Conservation (phyloP, 2,888 invertebrate genomes). For the Vanessa cardui region DNA sequence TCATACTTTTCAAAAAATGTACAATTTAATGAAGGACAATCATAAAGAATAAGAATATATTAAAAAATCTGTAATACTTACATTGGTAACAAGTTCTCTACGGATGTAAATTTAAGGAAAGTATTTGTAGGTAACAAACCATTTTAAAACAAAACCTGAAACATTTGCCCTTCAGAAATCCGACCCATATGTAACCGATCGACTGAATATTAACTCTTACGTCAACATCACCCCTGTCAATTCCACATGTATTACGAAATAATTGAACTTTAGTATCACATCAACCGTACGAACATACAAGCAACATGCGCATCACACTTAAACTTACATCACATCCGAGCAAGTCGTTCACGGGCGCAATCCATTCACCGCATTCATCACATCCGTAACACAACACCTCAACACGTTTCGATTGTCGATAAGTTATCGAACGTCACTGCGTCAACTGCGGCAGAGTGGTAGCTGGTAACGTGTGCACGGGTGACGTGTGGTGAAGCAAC, state of each 20-base stretch:
- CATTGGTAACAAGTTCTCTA: too few species aligned
- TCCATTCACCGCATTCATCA: slow-evolving; percentile 36
- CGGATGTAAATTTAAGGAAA: not conserved
- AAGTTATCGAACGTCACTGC: slow-evolving; percentile 62
- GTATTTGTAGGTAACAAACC: not conserved
- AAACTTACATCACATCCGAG: slow-evolving; percentile 35
- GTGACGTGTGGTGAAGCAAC: slow-evolving; percentile 55
- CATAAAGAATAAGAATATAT: not conserved
- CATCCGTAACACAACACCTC: slow-evolving; percentile 37
- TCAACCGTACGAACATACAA: not conserved
- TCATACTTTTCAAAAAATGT: not conserved
- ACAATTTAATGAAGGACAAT: not conserved
- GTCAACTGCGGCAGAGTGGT: slow-evolving; percentile 44
- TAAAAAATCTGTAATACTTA: not conserved
- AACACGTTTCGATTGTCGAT: slow-evolving; percentile 33
- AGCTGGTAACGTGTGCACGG: slow-evolving; percentile 44
- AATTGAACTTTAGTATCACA: slow-evolving; percentile 26
- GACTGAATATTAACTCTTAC: slow-evolving; percentile 22
- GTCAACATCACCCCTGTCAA: slow-evolving; percentile 31
- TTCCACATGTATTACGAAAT: slow-evolving; percentile 20
- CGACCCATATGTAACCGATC: slow-evolving; percentile 24
- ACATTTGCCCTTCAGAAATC: slow-evolving; percentile 23
- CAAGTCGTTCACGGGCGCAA: slow-evolving; percentile 24
- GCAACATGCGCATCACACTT: not conserved
- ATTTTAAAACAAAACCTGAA: not conserved